Conservation (phyloP, 2,797 vertebrate species). For the Austrolebias charrua region DNA sequence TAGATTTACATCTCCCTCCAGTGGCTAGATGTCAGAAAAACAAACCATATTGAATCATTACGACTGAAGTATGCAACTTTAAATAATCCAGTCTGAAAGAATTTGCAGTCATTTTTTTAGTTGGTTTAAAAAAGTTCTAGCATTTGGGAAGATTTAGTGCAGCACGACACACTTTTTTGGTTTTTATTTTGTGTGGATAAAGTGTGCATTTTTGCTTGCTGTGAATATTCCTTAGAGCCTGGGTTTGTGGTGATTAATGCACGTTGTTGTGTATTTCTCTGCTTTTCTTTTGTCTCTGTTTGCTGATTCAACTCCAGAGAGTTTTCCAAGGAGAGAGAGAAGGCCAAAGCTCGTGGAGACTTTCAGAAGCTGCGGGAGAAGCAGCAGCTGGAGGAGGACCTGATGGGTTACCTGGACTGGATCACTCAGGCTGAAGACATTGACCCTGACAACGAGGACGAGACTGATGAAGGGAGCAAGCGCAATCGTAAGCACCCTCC, state of each 20-base stretch:
- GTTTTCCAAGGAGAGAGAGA: conserved; percentile 99
- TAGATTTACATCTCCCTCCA: conserved; percentile 72
- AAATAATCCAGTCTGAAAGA: neutral
- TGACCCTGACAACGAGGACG: conserved; percentile 96
- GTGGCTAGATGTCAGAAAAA: conserved; percentile 64
- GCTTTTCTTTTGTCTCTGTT: conserved; percentile 56
- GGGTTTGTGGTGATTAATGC: conserved; percentile 64
- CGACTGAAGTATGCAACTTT: neutral
- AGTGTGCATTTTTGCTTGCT: conserved; percentile 20
- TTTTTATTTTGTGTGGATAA: conserved; percentile 9
- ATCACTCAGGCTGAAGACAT: conserved; percentile 99
- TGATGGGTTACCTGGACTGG: conserved; percentile 98
- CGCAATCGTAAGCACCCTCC: conserved; percentile 86
- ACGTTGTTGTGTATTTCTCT: conserved; percentile 59
- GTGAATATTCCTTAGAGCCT: conserved; percentile 15
- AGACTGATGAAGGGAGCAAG: conserved; percentile 90
- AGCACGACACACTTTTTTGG: neutral
- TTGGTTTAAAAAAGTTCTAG: no score
- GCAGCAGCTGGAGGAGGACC: conserved; percentile 97
- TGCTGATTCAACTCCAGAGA: conserved; percentile 83
- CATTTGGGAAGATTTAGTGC: neutral
- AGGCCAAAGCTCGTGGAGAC: conserved; percentile 97
- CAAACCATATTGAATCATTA: conserved; percentile 30
- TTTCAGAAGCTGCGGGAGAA: conserved; percentile 99
- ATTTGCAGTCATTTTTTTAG: no score